Evolutionary conservation across 2,888 invertebrate species (phyloP), one percentile per base, ranked within the genome.

Genomic region (Cataglyphis altisquamis): DNA sequence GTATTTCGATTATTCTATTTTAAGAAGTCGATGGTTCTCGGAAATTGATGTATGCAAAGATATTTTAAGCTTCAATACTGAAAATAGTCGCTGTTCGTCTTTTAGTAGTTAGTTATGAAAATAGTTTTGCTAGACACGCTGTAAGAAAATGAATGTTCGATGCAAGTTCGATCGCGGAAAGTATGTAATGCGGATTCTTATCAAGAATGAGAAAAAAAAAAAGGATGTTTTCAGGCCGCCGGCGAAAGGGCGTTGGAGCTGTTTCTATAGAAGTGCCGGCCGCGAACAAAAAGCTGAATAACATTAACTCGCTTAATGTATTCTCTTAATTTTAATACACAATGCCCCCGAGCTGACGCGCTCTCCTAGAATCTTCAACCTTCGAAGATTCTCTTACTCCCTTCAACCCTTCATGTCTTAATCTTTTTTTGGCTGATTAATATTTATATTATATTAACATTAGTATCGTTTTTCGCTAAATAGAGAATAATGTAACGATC

Each of bases 271-370:
- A 88, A 87, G 80, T 52, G 48, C n/a, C 8, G 86, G 60, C 67
- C 84, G 57, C 41, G 72, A 88, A 74, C 82, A 64, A 88, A 89
- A 91, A 89, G 80, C 82, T 88, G 89, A 90, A 91, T 90, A 90
- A 86, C 89, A 87, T 91, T 90, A 91, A 88, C 86, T 89, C 84
- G 84, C 84, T 90, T 88, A 91, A 91, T 91, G 87, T 88, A 90
- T 90, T 90, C 88, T 88, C 84, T 90, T 90, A 87, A 91, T 90
- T 92, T 89, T 87, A 88, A 89, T 91, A 87, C 83, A 90, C 89
- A 91, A 91, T 90, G 90, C 82, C 72, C 77, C 12, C 29, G 39
- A 29, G 41, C 78, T 52, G 48, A n/a, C 39, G 41, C 41, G 70
- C 57, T 78, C 57, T 32, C 21, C 68, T 32, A 18, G 41, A 45